Base-by-base conservation (phyloP, 92 coral and sea anemone genomes). In the Virgularia gustaviana region DNA sequence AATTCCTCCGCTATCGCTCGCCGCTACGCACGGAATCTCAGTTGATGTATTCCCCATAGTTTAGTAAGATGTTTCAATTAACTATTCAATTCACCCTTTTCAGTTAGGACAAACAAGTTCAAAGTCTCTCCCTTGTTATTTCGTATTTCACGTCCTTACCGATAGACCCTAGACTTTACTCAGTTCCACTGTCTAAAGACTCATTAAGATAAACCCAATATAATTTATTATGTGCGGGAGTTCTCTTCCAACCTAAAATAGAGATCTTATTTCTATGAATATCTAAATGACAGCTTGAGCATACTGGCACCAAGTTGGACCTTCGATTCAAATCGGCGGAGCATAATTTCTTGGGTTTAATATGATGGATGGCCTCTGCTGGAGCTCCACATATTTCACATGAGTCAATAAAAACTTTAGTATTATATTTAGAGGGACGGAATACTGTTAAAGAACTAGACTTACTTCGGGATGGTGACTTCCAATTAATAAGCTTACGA, bases 201-300 rank as follows among this genome's bases (percentile, higher is more conserved):
- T 71, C 77, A 71, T 71, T 71, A 49, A 71, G 75, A 71, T 71
- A 71, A 71, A 73, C 65, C 78, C 77, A 71, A 71, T 71, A 71
- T 73, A 73, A 73, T 57, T 57, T 73, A 22, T 68, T 68, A 68
- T 68, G 33, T 68, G 0, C 18, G 59, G 75, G 75, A 9, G 75
- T 67, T 67, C 75, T 67, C 75, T 67, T 67, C 75, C 75, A 67
- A 45, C 75, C 75, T 67, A 67, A 67, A 67, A 67, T 67, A 67
- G 75, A 67, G 38, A 67, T 67, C 28, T 67, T 67, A 67, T 67
- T 67, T 67, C 75, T 67, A 67, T 67, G 75, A 67, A 67, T 67
- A 67, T 67, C 75, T 67, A 67, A 67, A 67, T 67, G 75, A 67
- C 75, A 67, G 20, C 75, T 67, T 67, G 75, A 67, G 28, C 75